Conservation (phyloP, 2,113 vertebrate species). For the Colaptes auratus region DNA sequence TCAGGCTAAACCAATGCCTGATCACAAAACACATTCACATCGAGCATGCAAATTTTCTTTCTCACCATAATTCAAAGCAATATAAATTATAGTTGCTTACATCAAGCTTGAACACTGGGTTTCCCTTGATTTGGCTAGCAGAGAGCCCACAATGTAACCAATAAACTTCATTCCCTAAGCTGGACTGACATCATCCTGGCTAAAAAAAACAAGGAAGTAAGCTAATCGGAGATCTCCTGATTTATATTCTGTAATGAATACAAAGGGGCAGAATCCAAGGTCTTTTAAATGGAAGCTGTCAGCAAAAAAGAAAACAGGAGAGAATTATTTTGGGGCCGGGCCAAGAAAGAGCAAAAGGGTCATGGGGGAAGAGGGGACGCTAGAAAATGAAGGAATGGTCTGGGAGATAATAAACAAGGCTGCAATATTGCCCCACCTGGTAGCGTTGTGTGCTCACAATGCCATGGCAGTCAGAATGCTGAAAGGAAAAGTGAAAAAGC, state of each 20-base stretch:
- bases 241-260: constrained; percentile 69
- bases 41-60: neutral
- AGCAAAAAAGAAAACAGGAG: constrained; percentile 63
- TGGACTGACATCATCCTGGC: constrained; percentile 40
- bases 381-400: neutral
- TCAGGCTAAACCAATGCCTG: neutral
- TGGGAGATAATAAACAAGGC: neutral
- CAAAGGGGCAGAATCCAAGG: constrained; percentile 66
- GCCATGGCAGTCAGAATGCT: neutral
- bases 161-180: neutral
- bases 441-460: neutral
- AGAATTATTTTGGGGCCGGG: constrained; percentile 58
- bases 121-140: neutral
- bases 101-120: neutral
- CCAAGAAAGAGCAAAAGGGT: constrained; percentile 49
- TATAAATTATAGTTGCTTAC: constrained; percentile 48
- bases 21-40: neutral
- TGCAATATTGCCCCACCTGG: neutral
- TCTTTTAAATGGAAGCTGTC: constrained; percentile 64
- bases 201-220: constrained; percentile 57
- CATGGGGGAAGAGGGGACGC: neutral
- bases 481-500: neutral
- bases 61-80: neutral
- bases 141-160: neutral
- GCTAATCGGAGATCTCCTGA: constrained; percentile 61